Conservation (phyloP, 2,113 vertebrate species). For the Garra rufa region DNA sequence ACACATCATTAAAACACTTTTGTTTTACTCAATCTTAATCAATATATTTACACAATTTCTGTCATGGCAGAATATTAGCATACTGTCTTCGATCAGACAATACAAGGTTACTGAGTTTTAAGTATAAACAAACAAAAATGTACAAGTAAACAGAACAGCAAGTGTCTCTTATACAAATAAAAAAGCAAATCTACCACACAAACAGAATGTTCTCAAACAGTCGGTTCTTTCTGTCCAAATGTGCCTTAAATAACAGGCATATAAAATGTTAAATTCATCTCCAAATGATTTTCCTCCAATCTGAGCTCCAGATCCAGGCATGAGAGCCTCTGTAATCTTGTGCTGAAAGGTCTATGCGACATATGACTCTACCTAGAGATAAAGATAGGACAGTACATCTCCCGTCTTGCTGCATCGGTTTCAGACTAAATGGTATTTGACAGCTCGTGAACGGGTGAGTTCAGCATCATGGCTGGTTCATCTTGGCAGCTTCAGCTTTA, state of each 20-base stretch:
- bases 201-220: not conserved
- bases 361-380: not conserved
- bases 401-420: not conserved
- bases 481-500: slow-evolving; percentile 93
- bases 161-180: not conserved
- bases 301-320: not conserved
- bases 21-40: not conserved
- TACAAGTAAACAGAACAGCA: not conserved
- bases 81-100: not conserved
- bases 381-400: too few species aligned
- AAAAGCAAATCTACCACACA: not conserved
- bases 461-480: slow-evolving; percentile 84
- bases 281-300: not conserved
- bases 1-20: not conserved
- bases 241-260: not conserved
- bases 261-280: not conserved
- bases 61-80: slow-evolving; percentile 4
- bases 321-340: not conserved
- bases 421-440: not conserved
- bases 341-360: not conserved
- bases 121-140: not conserved
- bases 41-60: slow-evolving; percentile 12
- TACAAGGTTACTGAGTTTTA: not conserved
- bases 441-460: not conserved
- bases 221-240: not conserved